Base-by-base conservation (phyloP, 2,113 vertebrate genomes). In the Neolamprologus brichardi region DNA sequence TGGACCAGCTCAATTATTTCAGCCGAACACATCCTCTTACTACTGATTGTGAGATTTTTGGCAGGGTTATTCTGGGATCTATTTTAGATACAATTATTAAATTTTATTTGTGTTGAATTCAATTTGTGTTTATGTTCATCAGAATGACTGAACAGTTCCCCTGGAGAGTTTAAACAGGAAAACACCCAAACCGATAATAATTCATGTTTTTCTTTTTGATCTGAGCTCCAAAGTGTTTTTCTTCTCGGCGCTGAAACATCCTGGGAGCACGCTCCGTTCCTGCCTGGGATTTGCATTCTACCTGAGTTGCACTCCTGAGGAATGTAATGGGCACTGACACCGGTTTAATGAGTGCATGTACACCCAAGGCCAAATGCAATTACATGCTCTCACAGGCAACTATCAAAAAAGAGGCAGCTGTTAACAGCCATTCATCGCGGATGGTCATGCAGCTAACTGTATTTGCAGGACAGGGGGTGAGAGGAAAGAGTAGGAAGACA, bases 291-390 rank as follows among this genome's bases (percentile, higher is more conserved):
- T 92, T 92, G 49, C 85, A 91, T 92, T 90, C 84, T 86, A 93
- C 92, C 94, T 93, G 89, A 85, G 88, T 39, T 91, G 88, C 84
- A 83, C 86, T 90, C 87, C 93, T 88, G 83, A 92, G 94, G 95
- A 94, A 94, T 95, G 94, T 89, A 92, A 93, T 92, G 88, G 91
- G 87, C 90, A 91, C 82, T 93, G 92, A 93, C 94, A 94, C 87
- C 87, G 82, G 92, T 92, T 92, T 94, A 94, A 93, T 94, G 91
- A 90, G 92, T 93, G 88, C 91, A 93, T 91, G 94, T 93, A 93
- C 91, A 94, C 92, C 91, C 91, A 85, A 75, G 91, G 93, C 95
- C 87, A 93, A 94, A 94, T 92, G 89, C 87, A 93, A 96, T 95
- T 94, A 94, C 93, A 94, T 92, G 91, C 93, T 92, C 91, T 93